A percentile compares a stretch with the other conserved stretches of the same genome.
Evolutionary conservation across 2,113 vertebrate species (phyloP).

Genomic region (cattle (Bos taurus)): ARS-UCD2.0 NC_037353.1:29705001-29705500

Average conservation of each 20-base stretch:
- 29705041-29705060: neutral
- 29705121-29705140: neutral
- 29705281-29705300: neutral
- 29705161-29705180: neutral
- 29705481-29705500: neutral
- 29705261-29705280: neutral
- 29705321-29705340: neutral
- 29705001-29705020: neutral
- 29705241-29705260: neutral
- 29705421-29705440: neutral
- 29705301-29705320: neutral
- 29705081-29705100: neutral
- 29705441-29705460: neutral
- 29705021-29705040: neutral
- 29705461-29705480: neutral
- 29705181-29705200: neutral
- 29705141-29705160: neutral
- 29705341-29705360: neutral
- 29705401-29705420: neutral
- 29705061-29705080: neutral
- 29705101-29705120: neutral
- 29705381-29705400: neutral
- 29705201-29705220: neutral
- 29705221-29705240: neutral
- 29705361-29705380: neutral